Conservation (phyloP, 1,140 invertebrate species). For the Zaprionus ornatus region DNA sequence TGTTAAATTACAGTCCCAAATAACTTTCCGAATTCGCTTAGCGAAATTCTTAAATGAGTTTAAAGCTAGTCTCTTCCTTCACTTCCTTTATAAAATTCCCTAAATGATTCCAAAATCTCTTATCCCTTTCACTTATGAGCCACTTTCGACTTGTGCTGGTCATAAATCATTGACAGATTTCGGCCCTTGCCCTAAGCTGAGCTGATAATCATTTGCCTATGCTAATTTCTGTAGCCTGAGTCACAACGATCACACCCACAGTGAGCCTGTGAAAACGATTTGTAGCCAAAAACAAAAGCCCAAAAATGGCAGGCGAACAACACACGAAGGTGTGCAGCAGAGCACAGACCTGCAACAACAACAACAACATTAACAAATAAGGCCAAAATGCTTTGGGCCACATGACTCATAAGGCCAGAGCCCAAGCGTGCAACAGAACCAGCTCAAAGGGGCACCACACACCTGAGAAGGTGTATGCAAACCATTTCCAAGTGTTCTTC, state of each 20-base stretch:
- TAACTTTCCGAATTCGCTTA: not conserved
- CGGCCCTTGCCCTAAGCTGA: not conserved
- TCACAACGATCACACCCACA: slow-evolving; percentile 42
- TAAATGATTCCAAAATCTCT: not conserved
- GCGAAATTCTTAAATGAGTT: not conserved
- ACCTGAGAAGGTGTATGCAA: slow-evolving; percentile 33
- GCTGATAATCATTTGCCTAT: slow-evolving; percentile 64
- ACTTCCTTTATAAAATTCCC: not conserved
- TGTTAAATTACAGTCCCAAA: not conserved
- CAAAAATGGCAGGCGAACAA: not conserved
- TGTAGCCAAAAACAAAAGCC: slow-evolving; percentile 9
- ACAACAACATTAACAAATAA: slow-evolving; percentile 35
- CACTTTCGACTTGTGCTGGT: slow-evolving; percentile 4
- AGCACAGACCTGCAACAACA: slow-evolving; percentile 48
- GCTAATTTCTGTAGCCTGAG: slow-evolving; percentile 61
- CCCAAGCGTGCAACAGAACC: slow-evolving; percentile 1
- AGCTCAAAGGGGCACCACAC: not conserved
- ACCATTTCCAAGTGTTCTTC: slow-evolving; percentile 7
- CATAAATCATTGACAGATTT: slow-evolving; percentile 6
- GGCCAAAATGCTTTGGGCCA: slow-evolving; percentile 29
- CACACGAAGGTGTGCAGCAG: slow-evolving; percentile 49
- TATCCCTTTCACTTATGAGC: not conserved
- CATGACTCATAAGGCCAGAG: slow-evolving; percentile 40
- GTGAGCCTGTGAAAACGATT: slow-evolving; percentile 30
- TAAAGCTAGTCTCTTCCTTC: not conserved